Conservation (phyloP, 2,888 invertebrate genomes). For the Euplagia quadripunctaria region DNA sequence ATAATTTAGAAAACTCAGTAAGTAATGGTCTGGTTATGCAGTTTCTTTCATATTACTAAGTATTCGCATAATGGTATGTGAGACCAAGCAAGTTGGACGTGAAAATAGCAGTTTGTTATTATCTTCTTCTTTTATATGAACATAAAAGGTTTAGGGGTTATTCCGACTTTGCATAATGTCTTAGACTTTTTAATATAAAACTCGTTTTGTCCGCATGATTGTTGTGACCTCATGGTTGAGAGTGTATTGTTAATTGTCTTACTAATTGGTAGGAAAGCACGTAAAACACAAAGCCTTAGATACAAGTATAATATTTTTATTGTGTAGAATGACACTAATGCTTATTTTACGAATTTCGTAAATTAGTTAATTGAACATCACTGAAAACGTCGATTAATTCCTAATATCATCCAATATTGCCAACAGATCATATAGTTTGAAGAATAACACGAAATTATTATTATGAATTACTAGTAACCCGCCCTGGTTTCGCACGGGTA, state of each 20-base stretch:
- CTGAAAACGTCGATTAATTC: too few relatives aligned
- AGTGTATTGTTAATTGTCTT: neutral
- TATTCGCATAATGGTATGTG: conserved; percentile 50
- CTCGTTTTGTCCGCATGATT: conserved; percentile 19
- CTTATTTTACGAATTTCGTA: too few relatives aligned
- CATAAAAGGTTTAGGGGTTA: conserved; percentile 32
- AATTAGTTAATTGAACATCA: too few relatives aligned
- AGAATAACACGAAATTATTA: too few relatives aligned
- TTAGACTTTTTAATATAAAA: conserved; percentile 24
- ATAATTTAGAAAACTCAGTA: conserved; percentile 60
- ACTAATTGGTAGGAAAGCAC: neutral
- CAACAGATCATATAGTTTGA: too few relatives aligned
- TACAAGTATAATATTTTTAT: neutral
- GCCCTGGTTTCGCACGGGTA: too few relatives aligned
- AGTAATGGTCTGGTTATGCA: conserved; percentile 49
- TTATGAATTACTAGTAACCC: too few relatives aligned
- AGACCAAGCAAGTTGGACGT: conserved; percentile 30
- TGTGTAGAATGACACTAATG: too few relatives aligned
- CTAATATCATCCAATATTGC: too few relatives aligned
- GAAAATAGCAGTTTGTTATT: conserved; percentile 34
- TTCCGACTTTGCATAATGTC: conserved; percentile 33
- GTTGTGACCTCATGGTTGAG: neutral
- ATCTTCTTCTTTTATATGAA: conserved; percentile 28
- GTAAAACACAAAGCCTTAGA: neutral
- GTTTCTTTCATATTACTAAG: conserved; percentile 54